These are phyloP conservation scores for Graphium colonna DNA, from an alignment of 2,888 invertebrate species.

Conservation along the genomic window DNA sequence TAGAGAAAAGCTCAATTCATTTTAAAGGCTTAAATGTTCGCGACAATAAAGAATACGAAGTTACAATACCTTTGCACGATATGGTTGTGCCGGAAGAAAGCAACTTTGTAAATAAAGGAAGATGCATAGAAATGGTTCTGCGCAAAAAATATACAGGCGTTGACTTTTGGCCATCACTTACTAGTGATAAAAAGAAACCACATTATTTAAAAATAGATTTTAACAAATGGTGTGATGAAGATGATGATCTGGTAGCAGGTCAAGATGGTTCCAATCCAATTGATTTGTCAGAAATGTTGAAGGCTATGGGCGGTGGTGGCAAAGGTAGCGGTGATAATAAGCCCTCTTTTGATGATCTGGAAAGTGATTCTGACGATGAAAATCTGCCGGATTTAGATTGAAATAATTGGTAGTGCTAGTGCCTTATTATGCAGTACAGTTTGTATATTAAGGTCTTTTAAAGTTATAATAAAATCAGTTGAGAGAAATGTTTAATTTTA, in stretches of 20 bases:
- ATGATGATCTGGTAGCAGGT: conserved; percentile 92
- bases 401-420: conserved; percentile 49
- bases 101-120: conserved; percentile 84
- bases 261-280: conserved; percentile 55
- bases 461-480: conserved; percentile 70
- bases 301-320: conserved; percentile 81
- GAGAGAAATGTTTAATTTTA: conserved; percentile 34
- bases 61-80: conserved; percentile 91
- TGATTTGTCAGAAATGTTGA: conserved; percentile 86
- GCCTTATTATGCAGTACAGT: conserved; percentile 60
- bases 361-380: conserved; percentile 90
- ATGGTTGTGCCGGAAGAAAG: conserved; percentile 91
- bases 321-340: conserved; percentile 77
- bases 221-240: conserved; percentile 98
- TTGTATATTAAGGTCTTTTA: conserved; percentile 72
- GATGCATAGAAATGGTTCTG: conserved; percentile 87
- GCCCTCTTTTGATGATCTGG: conserved; percentile 87
- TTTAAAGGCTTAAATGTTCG: conserved; percentile 93
- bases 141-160: conserved; percentile 85
- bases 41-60: conserved; percentile 91
- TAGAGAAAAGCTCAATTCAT: conserved; percentile 85
- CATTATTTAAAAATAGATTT: conserved; percentile 99
- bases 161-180: conserved; percentile 93
- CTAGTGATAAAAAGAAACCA: conserved; percentile 92
- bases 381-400: conserved; percentile 88